Evolutionary conservation across 2,113 vertebrate species (phyloP), one percentile per base, ranked within the genome.

Genomic region (Sander lucioperca): DNA sequence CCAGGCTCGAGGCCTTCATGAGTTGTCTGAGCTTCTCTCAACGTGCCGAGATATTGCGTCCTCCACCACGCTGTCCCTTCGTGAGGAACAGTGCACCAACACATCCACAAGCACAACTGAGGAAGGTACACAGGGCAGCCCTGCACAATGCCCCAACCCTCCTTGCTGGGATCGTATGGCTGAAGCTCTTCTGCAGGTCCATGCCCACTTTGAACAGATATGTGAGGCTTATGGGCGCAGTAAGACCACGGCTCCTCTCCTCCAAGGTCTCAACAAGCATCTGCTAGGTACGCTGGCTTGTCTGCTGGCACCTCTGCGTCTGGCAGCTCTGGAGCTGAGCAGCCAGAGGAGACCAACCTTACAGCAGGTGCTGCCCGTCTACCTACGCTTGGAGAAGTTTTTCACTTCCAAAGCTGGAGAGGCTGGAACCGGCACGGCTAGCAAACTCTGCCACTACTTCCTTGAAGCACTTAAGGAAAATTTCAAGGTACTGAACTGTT

Each of bases 371-470:
- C 94, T 99, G 86, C 98, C 98, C 5, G 98, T 97, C 90, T 99
- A 99, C 2, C 96, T 99, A 68, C 96, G 96, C 82, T 91, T 99
- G 93, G 98, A 99, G 95, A 99, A 99, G 93, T 97, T 99, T n/a
- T 99, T 99, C 93, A 99, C 98, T 14, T 95, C 97, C 90, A 99
- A 99, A 95, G 98, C 98, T 36, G 97, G 98, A 0, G 98, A 99
- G 2, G 97, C 97, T 0, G 97, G 98, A 1, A 94, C 96, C 0
- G 97, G 98, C 90, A 94, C 96, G 0, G 97, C 98, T 82, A 99
- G 98, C 94, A 99, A 99, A 88, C 96, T 99, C 68, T 99, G 98
- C 94, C 98, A 99, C 93, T 98, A 98, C 94, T 99, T 99, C 87
- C 93, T 99, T 50, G 98, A 99, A 90, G 98, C 98, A 0, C 95